Conservation (phyloP, 2,797 vertebrate species). For the Falco cherrug region DNA sequence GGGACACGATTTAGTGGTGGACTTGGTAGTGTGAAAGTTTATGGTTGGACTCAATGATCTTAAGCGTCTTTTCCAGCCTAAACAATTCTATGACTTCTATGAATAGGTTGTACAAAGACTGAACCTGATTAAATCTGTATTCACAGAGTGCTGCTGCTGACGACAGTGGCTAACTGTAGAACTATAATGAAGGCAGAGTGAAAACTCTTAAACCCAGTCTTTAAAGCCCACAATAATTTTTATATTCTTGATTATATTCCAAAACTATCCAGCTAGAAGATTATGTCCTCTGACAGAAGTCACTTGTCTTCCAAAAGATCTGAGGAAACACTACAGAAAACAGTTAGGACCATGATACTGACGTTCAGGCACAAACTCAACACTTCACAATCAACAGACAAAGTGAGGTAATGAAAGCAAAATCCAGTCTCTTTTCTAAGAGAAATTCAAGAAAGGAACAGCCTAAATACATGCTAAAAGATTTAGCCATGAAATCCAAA, state of each 20-base stretch:
- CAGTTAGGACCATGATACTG: not conserved
- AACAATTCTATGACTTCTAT: not conserved
- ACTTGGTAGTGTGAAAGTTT: not conserved
- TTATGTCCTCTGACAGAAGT: not conserved
- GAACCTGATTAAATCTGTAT: not conserved
- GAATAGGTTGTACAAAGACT: not conserved
- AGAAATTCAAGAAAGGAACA: not conserved
- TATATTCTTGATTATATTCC: not conserved
- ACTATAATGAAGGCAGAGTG: not conserved
- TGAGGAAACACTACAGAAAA: not conserved
- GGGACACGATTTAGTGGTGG: not conserved
- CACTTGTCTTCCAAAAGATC: not conserved
- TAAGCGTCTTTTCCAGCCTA: not conserved
- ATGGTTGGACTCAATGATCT: fast-evolving
- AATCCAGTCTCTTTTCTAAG: not conserved
- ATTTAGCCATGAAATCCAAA: not conserved
- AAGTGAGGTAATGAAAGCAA: not conserved
- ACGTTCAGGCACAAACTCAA: not conserved
- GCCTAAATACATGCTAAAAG: not conserved
- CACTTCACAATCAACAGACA: not conserved
- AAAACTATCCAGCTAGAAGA: not conserved
- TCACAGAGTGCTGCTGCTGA: not conserved
- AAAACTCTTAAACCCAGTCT: not conserved
- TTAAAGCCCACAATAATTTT: not conserved
- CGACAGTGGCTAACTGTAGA: not conserved